These are phyloP conservation scores for Aegypius monachus DNA, from an alignment of 2,113 vertebrate genomes.

Conservation along the genomic window DNA sequence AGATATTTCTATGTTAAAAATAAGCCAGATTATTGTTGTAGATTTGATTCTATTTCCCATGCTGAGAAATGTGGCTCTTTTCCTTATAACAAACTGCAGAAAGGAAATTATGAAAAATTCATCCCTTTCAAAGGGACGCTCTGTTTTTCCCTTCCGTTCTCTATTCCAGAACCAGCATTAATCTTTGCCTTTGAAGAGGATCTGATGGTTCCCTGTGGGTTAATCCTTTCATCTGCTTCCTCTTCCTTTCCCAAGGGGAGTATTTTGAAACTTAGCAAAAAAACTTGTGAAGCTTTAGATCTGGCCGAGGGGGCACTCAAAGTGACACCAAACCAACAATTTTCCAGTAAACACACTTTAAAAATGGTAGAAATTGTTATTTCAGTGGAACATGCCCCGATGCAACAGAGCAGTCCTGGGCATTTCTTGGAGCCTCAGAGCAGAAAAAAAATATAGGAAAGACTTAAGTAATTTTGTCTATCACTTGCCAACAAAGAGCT, in stretches of 20 bases:
- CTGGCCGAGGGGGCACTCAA: background rate
- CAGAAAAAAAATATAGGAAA: background rate
- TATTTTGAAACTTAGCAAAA: background rate
- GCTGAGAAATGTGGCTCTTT: background rate
- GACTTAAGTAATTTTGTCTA: background rate
- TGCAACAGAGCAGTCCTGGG: background rate
- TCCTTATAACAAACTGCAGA: background rate
- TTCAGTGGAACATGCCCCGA: fast-evolving
- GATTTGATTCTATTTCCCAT: background rate
- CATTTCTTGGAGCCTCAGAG: background rate
- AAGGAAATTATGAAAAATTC: background rate
- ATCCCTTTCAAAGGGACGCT: background rate
- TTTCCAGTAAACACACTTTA: background rate
- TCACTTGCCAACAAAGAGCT: background rate
- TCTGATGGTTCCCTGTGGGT: background rate
- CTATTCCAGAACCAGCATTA: background rate
- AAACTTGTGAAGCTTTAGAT: background rate
- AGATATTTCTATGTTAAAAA: background rate
- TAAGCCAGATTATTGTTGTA: background rate
- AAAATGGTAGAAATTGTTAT: background rate
- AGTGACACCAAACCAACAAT: background rate
- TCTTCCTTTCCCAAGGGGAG: background rate
- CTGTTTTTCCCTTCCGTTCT: background rate
- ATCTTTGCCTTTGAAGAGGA: background rate
- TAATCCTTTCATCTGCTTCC: background rate